Evolutionary conservation across 2,888 invertebrate species (phyloP).

Genomic region (Subacronicta megacephala): DNA sequence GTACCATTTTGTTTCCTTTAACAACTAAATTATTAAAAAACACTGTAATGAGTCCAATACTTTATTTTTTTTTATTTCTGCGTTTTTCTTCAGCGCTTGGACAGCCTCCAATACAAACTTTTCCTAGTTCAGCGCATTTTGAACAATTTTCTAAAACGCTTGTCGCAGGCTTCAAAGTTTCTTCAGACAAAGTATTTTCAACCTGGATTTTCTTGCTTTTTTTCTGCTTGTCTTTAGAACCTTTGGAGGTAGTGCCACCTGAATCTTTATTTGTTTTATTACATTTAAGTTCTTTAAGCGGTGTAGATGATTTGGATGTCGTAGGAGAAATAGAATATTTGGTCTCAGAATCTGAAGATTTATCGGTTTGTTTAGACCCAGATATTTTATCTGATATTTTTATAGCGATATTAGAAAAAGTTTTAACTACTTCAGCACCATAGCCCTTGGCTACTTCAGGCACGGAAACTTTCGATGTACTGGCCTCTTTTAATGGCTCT

Average conservation of each 20-base stretch:
- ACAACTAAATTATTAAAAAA: background rate
- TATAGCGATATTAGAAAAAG: background rate
- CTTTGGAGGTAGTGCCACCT: no score
- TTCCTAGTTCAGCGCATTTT: slow-evolving; percentile 65
- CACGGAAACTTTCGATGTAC: background rate
- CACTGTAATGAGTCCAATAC: background rate
- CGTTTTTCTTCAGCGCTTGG: slow-evolving; percentile 54
- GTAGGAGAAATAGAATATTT: background rate
- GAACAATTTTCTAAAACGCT: slow-evolving; percentile 54
- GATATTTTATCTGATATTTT: background rate
- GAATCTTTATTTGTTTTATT: background rate
- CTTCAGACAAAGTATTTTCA: background rate
- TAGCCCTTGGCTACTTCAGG: background rate
- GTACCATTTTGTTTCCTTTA: no score
- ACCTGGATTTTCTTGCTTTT: background rate
- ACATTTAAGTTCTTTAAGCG: background rate
- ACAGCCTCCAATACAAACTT: slow-evolving; percentile 66
- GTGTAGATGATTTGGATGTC: background rate
- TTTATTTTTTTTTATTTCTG: slow-evolving; percentile 28
- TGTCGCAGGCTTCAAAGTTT: slow-evolving; percentile 1
- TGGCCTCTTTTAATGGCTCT: background rate
- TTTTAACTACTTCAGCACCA: background rate
- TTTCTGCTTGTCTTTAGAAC: background rate
- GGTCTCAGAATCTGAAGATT: background rate
- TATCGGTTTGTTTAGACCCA: background rate